Conservation (phyloP, 2,113 vertebrate species). For the Limnothrissa miodon region DNA sequence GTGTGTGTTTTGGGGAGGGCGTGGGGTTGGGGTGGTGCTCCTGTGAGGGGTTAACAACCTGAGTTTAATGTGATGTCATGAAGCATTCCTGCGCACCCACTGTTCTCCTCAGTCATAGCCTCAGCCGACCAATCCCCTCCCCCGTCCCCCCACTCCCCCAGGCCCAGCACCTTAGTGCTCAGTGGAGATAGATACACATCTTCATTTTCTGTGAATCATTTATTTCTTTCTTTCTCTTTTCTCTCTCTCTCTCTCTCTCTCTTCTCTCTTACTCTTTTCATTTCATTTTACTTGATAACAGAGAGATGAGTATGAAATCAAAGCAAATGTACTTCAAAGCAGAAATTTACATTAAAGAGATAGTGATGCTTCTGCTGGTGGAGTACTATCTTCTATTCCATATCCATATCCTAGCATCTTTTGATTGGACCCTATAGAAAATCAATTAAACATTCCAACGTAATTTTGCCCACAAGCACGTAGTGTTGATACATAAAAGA, state of each 20-base stretch:
- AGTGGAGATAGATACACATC: neutral
- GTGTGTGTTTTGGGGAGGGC: too few relatives aligned
- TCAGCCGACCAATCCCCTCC: neutral
- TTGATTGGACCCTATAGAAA: neutral
- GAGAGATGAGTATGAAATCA: neutral
- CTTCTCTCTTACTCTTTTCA: neutral
- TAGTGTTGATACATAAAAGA: neutral
- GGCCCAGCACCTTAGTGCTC: neutral
- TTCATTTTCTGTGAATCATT: neutral
- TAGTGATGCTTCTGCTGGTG: neutral
- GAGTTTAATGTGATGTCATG: slow-evolving; percentile 42
- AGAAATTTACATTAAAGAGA: neutral
- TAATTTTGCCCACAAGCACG: neutral
- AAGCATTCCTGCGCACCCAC: slow-evolving; percentile 28
- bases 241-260: neutral
- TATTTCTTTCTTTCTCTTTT: neutral
- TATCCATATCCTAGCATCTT: neutral
- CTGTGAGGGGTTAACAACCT: slow-evolving; percentile 41
- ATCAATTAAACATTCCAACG: neutral
- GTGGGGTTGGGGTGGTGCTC: neutral
- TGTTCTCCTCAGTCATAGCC: slow-evolving; percentile 32
- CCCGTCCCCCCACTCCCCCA: too few relatives aligned
- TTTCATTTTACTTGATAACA: neutral
- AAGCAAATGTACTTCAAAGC: neutral
- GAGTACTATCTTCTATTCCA: neutral